Evolutionary conservation across 2,113 vertebrate species (phyloP), one percentile per base, ranked within the genome.

Genomic region (Etia nguti): DNA sequence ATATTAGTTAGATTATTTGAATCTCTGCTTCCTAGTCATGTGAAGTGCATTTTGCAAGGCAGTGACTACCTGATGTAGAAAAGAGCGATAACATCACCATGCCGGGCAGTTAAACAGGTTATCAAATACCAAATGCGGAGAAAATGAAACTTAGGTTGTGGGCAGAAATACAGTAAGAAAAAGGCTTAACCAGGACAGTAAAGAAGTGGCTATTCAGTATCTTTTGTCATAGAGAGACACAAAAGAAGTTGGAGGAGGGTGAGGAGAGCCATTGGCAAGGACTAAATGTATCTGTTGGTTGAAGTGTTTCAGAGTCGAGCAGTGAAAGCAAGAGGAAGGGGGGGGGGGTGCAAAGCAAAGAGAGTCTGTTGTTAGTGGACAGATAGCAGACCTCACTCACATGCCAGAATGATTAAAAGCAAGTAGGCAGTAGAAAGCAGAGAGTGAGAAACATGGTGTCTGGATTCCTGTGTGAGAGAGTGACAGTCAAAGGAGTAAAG

Each of bases 341-440:
- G 56, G 68, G 54, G 50, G 29, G 34, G 8, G 22, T 6, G 16
- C 12, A 79, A 18, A 11, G 34, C n/a, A 87, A 85, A 88, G 79
- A 81, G 50, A 88, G 20, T 41, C 73, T 89, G 81, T 83, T 86
- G 55, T 86, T 18, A 59, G 77, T 50, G 77, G 84, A 90, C 82
- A 89, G 86, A 92, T 29, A 68, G 80, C 84, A 86, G 86, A 92
- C 83, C 52, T 56, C 12, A 31, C 85, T 84, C 46, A 84, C 31
- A 68, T 88, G 84, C 56, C 84, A 86, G 26, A 43, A 68, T 46
- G 82, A 84, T 85, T 81, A 43, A 85, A 86, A 84, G 54, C 26
- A 75, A 86, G 80, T 13, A 36, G 83, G 83, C 81, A 80, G 41
- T 70, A 22, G 54, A 43, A 81, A 54, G 41, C 54, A 36, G 20